Evolutionary conservation across 53 echinoderm and acorn worm species (phyloP).

Genomic region (Stichopus horrens): DNA sequence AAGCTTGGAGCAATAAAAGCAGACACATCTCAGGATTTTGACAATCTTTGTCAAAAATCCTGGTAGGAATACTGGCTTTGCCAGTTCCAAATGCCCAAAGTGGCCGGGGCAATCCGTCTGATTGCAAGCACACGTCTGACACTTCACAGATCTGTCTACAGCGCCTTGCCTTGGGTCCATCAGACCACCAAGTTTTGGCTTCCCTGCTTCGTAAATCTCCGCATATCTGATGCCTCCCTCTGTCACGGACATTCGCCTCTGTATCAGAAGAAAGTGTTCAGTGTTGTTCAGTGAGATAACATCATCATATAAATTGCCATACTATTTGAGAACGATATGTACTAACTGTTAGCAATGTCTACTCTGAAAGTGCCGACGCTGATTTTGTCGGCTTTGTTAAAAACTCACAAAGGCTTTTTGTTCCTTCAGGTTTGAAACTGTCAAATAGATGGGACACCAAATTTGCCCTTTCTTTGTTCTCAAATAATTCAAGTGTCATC

Average conservation of each 20-base stretch:
- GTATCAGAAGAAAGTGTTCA: slow-evolving; percentile 7
- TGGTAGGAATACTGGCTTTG: slow-evolving; percentile 95
- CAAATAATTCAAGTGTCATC: no score
- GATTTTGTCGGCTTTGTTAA: no score
- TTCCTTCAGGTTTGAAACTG: no score
- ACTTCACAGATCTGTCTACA: slow-evolving; percentile 75
- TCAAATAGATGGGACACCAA: no score
- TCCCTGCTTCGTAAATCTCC: slow-evolving; percentile 85
- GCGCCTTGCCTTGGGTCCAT: slow-evolving; percentile 98
- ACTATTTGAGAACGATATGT: no score
- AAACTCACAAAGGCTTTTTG: no score
- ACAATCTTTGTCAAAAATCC: slow-evolving; percentile 86
- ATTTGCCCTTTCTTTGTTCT: no score
- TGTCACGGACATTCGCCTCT: slow-evolving; percentile 92
- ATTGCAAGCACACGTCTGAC: slow-evolving; percentile 97
- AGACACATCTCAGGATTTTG: slow-evolving; percentile 86
- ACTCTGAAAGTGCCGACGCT: no score
- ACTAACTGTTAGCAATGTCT: no score
- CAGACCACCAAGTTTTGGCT: slow-evolving; percentile 92
- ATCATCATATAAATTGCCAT: background rate
- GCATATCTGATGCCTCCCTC: slow-evolving; percentile 87
- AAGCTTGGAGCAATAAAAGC: slow-evolving; percentile 96
- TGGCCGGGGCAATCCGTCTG: slow-evolving; percentile 96
- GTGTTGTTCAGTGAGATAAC: background rate
- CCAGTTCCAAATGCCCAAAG: slow-evolving; percentile 94